Evolutionary conservation across 2,888 invertebrate genomes (phyloP).

Genomic region (Epirrhoe alternata): DNA sequence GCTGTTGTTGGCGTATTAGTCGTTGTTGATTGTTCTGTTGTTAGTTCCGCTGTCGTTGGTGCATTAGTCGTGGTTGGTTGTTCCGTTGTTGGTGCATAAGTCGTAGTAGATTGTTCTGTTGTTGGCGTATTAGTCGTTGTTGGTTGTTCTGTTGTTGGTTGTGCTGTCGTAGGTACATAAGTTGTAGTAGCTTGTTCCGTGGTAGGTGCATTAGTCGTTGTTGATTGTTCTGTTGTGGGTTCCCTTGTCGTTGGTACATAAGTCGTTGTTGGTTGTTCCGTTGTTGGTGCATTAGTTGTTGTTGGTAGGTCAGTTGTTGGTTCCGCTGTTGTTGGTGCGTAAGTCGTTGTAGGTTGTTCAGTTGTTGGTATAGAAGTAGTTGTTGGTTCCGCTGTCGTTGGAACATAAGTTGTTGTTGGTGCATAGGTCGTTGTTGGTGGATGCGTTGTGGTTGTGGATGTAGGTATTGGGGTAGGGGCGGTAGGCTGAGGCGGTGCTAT

Average conservation of each 20-base stretch:
- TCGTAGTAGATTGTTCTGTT: background rate
- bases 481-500: background rate
- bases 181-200: background rate
- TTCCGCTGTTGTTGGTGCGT: background rate
- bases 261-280: background rate
- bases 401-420: too few species aligned
- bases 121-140: slow-evolving; percentile 30
- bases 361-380: too few species aligned
- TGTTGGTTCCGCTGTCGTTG: too few species aligned
- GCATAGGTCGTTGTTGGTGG: too few species aligned
- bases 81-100: background rate
- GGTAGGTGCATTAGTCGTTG: background rate
- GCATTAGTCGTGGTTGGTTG: background rate
- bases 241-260: slow-evolving; percentile 6
- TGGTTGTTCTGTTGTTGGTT: background rate
- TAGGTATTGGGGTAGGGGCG: too few species aligned
- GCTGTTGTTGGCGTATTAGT: too few species aligned
- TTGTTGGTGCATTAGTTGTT: background rate
- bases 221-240: background rate
- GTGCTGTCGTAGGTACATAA: background rate
- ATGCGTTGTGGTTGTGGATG: too few species aligned
- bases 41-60: slow-evolving; percentile 10
- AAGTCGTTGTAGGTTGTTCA: background rate
- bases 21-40: too few species aligned
- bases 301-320: background rate